A percentile compares a stretch with the other conserved stretches of the same genome.
These are phyloP conservation scores for Hoplodrina blanda DNA, from an alignment of 2,888 invertebrate species.

Conservation along the genomic window DNA sequence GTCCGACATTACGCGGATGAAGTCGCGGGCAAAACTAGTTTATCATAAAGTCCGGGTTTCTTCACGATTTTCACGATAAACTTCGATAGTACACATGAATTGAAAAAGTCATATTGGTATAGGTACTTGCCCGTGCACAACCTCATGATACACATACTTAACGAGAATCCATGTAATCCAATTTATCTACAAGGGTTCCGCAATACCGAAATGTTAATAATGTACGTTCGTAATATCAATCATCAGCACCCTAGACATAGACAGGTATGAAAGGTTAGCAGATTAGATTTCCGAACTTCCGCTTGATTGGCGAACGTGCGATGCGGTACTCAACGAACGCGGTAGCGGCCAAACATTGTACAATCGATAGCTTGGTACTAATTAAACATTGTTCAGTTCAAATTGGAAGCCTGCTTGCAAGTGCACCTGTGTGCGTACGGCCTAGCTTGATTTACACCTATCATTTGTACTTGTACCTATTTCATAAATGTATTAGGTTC, in stretches of 20 bases:
- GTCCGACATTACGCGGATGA: no score
- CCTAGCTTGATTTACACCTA: constrained; percentile 51
- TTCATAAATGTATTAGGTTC: constrained; percentile 42
- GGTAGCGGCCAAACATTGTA: constrained; percentile 45
- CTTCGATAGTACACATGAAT: no score
- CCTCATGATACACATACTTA: no score
- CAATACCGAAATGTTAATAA: background rate
- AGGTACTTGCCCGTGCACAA: no score
- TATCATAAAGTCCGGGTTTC: no score
- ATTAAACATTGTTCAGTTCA: constrained; percentile 62
- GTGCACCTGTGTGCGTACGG: constrained; percentile 35
- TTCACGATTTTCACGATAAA: no score
- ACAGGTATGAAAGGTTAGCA: constrained; percentile 46
- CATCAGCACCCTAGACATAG: constrained; percentile 9
- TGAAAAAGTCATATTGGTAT: no score
- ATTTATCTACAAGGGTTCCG: background rate
- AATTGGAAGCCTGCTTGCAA: constrained; percentile 53
- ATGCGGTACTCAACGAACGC: constrained; percentile 40
- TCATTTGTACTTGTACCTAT: constrained; percentile 36
- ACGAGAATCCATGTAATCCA: background rate
- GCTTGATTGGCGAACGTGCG: constrained; percentile 57
- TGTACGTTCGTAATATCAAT: background rate
- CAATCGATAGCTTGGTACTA: constrained; percentile 52
- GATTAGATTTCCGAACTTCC: constrained; percentile 53
- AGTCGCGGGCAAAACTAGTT: no score